phyloP scores from a whole-genome alignment of 1,140 invertebrate genomes.

The Polypedilum vanderplanki region DNA sequence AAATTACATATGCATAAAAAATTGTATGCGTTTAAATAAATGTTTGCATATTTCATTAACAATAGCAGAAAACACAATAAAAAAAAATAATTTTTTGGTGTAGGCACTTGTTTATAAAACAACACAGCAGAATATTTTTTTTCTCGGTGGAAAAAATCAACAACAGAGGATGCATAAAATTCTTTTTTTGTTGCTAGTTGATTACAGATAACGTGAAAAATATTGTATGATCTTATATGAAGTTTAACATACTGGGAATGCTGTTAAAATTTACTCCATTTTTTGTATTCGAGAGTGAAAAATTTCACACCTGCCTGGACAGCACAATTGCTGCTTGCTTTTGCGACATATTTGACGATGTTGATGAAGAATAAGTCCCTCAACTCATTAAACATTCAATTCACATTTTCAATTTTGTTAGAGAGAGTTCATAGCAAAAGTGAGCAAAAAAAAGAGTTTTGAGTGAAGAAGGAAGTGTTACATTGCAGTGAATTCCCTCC shows the following conservation, averaged over 20 bases:
- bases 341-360: neutral
- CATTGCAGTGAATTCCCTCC: neutral
- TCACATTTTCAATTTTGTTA: slow-evolving; percentile 27
- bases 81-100: neutral
- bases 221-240: neutral
- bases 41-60: slow-evolving; percentile 2
- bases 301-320: slow-evolving; percentile 16
- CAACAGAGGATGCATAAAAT: neutral
- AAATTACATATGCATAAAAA: neutral
- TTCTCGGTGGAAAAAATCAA: neutral
- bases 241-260: neutral
- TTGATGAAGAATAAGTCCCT: slow-evolving; percentile 17
- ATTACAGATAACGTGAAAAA: slow-evolving; percentile 6
- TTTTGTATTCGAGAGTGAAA: neutral
- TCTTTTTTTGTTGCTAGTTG: neutral
- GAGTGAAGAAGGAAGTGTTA: slow-evolving; percentile 3
- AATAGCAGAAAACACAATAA: neutral
- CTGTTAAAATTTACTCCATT: neutral
- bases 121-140: neutral
- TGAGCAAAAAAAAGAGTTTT: neutral
- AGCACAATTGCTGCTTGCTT: neutral
- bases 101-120: neutral
- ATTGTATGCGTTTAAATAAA: neutral
- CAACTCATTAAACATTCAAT: slow-evolving; percentile 25
- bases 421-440: no score